Percentiles rank a stretch among this genome's conserved stretches.
Evolutionary conservation across 2,888 invertebrate genomes (phyloP).

Genomic region (Aethes cnicana): DNA sequence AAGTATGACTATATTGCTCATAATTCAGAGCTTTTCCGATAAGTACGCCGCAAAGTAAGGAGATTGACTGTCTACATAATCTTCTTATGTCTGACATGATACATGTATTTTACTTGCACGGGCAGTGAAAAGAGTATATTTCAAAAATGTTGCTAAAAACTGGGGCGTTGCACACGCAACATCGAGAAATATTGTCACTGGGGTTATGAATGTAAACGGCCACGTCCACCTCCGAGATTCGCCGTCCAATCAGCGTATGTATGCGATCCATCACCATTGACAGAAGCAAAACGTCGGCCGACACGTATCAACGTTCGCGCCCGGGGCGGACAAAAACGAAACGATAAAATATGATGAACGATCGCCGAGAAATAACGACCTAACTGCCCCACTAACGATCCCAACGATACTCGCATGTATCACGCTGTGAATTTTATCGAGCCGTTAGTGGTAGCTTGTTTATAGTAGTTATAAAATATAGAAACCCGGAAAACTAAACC

Average conservation of each 20-base stretch:
- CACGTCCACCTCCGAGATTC: conserved; percentile 15
- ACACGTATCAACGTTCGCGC: conserved; percentile 57
- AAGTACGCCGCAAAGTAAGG: too few relatives aligned
- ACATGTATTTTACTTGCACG: too few relatives aligned
- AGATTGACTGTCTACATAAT: too few relatives aligned
- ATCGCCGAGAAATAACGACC: conserved; percentile 61
- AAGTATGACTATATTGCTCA: too few relatives aligned
- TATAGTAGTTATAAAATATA: conserved; percentile 43
- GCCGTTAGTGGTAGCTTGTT: conserved; percentile 35
- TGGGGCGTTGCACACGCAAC: neutral
- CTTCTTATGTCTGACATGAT: too few relatives aligned
- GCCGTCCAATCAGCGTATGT: conserved; percentile 47
- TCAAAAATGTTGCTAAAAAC: neutral
- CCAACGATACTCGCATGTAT: conserved; percentile 55
- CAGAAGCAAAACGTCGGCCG: conserved; percentile 54
- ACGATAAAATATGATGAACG: conserved; percentile 74
- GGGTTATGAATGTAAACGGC: conserved; percentile 12
- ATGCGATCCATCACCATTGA: conserved; percentile 37
- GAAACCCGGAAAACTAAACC: too few relatives aligned
- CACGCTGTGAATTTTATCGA: conserved; percentile 58
- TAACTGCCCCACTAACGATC: conserved; percentile 67
- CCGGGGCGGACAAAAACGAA: conserved; percentile 50
- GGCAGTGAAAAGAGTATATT: neutral
- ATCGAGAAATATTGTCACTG: too few relatives aligned
- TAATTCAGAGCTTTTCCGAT: too few relatives aligned